Conservation (phyloP, 2,888 invertebrate species). For the Callimorpha dominula region DNA sequence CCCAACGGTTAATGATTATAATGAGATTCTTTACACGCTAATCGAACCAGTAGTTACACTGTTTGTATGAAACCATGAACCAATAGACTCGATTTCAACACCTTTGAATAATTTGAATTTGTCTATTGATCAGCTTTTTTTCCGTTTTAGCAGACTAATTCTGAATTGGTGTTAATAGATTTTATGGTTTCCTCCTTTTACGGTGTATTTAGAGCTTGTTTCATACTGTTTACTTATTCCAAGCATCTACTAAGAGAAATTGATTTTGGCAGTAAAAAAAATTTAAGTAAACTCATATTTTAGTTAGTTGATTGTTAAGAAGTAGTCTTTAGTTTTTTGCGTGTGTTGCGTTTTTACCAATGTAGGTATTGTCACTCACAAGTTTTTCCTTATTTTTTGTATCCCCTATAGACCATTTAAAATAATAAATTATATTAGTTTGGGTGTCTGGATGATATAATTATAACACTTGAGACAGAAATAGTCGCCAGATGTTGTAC, state of each 20-base stretch:
- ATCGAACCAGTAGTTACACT: constrained; percentile 61
- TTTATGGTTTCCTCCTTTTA: constrained; percentile 30
- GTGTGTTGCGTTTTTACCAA: not conserved
- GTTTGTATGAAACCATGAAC: constrained; percentile 46
- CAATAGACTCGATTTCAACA: constrained; percentile 50
- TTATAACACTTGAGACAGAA: constrained; percentile 42
- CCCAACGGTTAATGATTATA: constrained; percentile 69
- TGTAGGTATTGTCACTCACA: not conserved
- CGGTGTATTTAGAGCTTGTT: constrained; percentile 3
- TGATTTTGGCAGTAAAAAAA: constrained; percentile 3
- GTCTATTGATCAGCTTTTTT: constrained; percentile 30
- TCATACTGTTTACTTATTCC: not conserved
- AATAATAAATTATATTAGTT: constrained; percentile 33
- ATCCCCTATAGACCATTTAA: constrained; percentile 13
- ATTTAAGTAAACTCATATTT: constrained; percentile 29
- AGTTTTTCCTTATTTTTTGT: constrained; percentile 10
- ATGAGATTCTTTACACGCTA: constrained; percentile 75
- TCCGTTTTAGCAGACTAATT: constrained; percentile 11
- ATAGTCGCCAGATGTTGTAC: constrained; percentile 47
- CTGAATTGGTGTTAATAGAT: constrained; percentile 38
- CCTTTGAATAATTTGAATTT: constrained; percentile 40
- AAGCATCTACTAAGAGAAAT: constrained; percentile 8
- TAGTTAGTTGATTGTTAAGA: constrained; percentile 20
- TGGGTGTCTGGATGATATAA: constrained; percentile 28
- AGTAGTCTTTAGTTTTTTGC: constrained; percentile 5